Base-by-base conservation (phyloP, 1,140 invertebrate species). In the Drosophila lacertosa region DNA sequence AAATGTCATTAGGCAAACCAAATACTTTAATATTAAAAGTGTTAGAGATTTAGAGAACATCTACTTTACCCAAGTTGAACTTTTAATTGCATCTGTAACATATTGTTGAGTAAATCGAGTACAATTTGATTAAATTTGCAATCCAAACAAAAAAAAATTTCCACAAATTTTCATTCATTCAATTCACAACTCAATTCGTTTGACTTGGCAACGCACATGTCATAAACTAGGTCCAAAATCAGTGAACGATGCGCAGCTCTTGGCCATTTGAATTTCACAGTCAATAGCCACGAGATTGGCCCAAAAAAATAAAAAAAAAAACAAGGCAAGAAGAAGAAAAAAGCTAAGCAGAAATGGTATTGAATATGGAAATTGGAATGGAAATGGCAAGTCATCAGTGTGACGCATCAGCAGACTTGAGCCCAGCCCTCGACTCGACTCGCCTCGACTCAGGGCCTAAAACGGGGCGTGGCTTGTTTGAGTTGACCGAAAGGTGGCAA, bases 401-500 rank as follows among this genome's bases (percentile, higher is more conserved):
- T 60, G 64, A 67, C 64, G 55, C 64, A 67, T 44, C 55, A 67
- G 29, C 20, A 32, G 39, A 20, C 18, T n/a, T 42, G 15, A n/a
- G n/a, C n/a, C n/a, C n/a, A n/a, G n/a, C n/a, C n/a, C n/a, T n/a
- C n/a, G n/a, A n/a, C n/a, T n/a, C n/a, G n/a, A n/a, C n/a, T n/a
- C n/a, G n/a, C n/a, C n/a, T n/a, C n/a, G 15, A 22, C 9, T 9
- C 44, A 5, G 4, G 50, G 50, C 11, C 50, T n/a, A 22, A 5
- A 20, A 3, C 15, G 40, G 33, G 66, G 58, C 48, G 58, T 68
- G 50, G 33, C 40, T 32, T 65, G 62, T 71, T 71, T 57, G 62
- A 65, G 9, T 66, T 71, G 62, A 45, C 67, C 62, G 62, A 37
- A 65, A 65, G 62, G 62, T 70, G 67, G 51, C 58, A 69, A 63